A percentile compares a stretch with the other conserved stretches of the same genome.
phyloP scores from a whole-genome alignment of 2,888 invertebrate species.

The Drosophila seclusa region DNA sequence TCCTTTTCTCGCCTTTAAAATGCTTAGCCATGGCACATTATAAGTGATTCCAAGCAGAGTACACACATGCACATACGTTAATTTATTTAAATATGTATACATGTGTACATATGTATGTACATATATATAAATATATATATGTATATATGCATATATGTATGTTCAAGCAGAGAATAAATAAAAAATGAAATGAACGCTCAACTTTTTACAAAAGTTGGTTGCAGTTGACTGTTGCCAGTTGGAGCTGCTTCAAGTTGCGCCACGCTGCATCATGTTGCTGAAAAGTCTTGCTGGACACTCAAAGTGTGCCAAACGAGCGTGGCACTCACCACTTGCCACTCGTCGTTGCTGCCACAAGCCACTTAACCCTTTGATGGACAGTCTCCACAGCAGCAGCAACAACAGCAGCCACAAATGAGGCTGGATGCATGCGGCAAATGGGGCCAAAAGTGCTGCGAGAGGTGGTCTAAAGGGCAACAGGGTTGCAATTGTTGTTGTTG shows the following conservation, averaged over 20 bases:
- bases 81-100: not conserved
- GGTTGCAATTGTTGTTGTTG: slow-evolving; percentile 17
- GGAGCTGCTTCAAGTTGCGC: slow-evolving; percentile 11
- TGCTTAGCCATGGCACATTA: slow-evolving; percentile 15
- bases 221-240: slow-evolving; percentile 30
- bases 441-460: not conserved
- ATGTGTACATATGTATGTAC: not conserved
- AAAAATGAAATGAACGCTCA: not conserved
- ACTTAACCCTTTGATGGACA: slow-evolving; percentile 76
- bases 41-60: slow-evolving; percentile 14
- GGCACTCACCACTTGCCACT: slow-evolving; percentile 27
- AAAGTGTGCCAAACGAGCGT: slow-evolving; percentile 41
- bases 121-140: not conserved
- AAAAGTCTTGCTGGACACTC: slow-evolving; percentile 43
- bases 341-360: slow-evolving; percentile 60
- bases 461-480: not conserved
- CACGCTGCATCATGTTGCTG: slow-evolving; percentile 40
- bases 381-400: slow-evolving; percentile 33
- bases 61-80: not conserved
- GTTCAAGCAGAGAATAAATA: not conserved
- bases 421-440: slow-evolving; percentile 29
- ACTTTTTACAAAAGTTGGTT: slow-evolving; percentile 6
- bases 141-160: not conserved
- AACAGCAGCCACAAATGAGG: slow-evolving; percentile 62
- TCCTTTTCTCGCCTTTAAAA: not conserved